A percentile compares a stretch with the other conserved stretches of the same genome.
These are phyloP conservation scores for Epinotia bilunana DNA, from an alignment of 2,888 invertebrate species.

Conservation along the genomic window DNA sequence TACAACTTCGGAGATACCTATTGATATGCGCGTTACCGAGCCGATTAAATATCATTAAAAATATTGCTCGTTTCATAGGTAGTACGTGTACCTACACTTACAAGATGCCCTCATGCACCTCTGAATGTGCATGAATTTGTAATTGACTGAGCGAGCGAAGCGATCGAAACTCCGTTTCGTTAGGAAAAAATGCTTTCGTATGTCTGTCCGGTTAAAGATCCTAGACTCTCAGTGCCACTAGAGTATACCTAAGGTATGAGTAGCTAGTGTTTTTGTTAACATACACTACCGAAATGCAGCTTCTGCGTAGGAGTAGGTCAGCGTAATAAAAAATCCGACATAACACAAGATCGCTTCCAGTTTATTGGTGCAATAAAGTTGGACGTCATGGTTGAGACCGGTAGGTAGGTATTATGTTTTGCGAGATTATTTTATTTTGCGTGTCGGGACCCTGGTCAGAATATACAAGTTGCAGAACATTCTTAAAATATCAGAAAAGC, in stretches of 20 bases:
- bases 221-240: too few species aligned
- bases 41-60: too few species aligned
- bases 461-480: neutral
- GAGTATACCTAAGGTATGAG: neutral
- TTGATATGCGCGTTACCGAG: too few species aligned
- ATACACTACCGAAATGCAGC: neutral
- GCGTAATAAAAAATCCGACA: conserved; percentile 3
- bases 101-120: too few species aligned
- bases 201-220: too few species aligned
- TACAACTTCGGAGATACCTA: too few species aligned
- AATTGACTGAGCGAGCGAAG: too few species aligned
- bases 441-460: neutral
- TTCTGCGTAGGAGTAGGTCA: neutral
- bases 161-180: too few species aligned
- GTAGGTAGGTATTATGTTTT: neutral
- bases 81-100: too few species aligned
- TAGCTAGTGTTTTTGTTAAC: conserved; percentile 3
- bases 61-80: too few species aligned
- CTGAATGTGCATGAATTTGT: neutral
- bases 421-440: neutral
- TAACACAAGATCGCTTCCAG: conserved; percentile 3
- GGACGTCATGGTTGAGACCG: neutral
- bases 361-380: conserved; percentile 22
- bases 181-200: too few species aligned
- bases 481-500: too few species aligned